phyloP scores from a whole-genome alignment of 2,113 vertebrate species.

The Fulica atra region DNA sequence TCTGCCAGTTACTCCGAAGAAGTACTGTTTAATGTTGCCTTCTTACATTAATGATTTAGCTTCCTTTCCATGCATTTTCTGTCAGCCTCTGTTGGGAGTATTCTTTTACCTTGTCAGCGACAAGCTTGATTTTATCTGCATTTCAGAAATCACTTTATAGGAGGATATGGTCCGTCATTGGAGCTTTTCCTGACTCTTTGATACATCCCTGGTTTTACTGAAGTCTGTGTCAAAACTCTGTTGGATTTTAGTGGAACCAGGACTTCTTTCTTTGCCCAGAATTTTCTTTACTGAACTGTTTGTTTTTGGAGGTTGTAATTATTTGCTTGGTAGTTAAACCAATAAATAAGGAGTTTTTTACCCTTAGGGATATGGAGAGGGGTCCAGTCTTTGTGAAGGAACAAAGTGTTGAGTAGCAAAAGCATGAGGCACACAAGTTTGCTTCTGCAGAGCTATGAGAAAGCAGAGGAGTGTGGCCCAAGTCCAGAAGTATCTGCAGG shows the following conservation, averaged over 20 bases:
- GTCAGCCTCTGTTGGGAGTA: not conserved
- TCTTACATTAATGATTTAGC: not conserved
- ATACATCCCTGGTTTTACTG: not conserved
- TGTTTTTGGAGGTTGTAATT: not conserved
- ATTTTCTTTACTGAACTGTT: not conserved
- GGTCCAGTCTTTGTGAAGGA: not conserved
- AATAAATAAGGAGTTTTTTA: not conserved
- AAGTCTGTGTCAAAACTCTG: not conserved
- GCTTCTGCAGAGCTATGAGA: not conserved
- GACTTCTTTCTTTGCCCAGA: not conserved
- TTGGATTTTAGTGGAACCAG: not conserved
- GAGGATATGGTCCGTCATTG: not conserved
- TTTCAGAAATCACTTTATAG: not conserved
- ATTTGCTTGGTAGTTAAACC: not conserved
- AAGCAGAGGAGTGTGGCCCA: not conserved
- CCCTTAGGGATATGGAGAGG: not conserved
- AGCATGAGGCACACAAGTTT: not conserved
- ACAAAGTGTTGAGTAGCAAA: not conserved
- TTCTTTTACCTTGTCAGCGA: not conserved
- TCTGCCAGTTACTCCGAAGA: not conserved
- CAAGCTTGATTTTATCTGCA: not conserved
- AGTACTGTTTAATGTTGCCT: not conserved
- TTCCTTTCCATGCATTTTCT: not conserved
- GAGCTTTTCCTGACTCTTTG: not conserved
- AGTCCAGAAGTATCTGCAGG: not conserved